phyloP scores from a whole-genome alignment of 2,888 invertebrate species.

The Platycheirus albimanus region DNA sequence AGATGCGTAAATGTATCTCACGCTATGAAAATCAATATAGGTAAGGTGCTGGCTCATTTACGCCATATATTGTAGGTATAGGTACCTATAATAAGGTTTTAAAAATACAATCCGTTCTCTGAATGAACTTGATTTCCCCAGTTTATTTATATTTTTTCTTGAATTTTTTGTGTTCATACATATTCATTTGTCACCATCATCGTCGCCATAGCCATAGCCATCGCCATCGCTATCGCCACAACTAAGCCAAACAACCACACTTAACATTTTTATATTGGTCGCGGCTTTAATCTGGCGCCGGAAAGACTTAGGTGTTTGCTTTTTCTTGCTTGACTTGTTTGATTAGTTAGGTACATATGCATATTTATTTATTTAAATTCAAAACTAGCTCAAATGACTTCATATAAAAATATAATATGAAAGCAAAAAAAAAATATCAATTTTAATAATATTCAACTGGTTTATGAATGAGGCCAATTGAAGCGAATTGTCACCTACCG shows the following conservation, averaged over 20 bases:
- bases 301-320: slow-evolving; percentile 60
- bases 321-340: slow-evolving; percentile 41
- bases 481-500: slow-evolving; percentile 61
- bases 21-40: slow-evolving; percentile 25
- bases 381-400: slow-evolving; percentile 71
- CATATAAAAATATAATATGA: slow-evolving; percentile 19
- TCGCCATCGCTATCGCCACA: background rate
- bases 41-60: slow-evolving; percentile 10
- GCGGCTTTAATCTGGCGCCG: slow-evolving; percentile 67
- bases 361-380: slow-evolving; percentile 66
- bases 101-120: slow-evolving; percentile 28
- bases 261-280: slow-evolving; percentile 16
- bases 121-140: slow-evolving; percentile 61
- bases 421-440: background rate
- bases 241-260: slow-evolving; percentile 21
- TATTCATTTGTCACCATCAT: slow-evolving; percentile 40
- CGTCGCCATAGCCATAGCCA: background rate
- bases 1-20: slow-evolving; percentile 39
- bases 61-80: too few species aligned
- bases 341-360: slow-evolving; percentile 44
- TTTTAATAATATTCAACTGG: slow-evolving; percentile 54
- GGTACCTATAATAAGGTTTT: slow-evolving; percentile 28
- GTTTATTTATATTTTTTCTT: background rate
- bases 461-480: slow-evolving; percentile 69
- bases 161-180: slow-evolving; percentile 16